Evolutionary conservation across 2,113 vertebrate genomes (phyloP), one percentile per base, ranked within the genome.

Genomic region (Nibea albiflora): DNA sequence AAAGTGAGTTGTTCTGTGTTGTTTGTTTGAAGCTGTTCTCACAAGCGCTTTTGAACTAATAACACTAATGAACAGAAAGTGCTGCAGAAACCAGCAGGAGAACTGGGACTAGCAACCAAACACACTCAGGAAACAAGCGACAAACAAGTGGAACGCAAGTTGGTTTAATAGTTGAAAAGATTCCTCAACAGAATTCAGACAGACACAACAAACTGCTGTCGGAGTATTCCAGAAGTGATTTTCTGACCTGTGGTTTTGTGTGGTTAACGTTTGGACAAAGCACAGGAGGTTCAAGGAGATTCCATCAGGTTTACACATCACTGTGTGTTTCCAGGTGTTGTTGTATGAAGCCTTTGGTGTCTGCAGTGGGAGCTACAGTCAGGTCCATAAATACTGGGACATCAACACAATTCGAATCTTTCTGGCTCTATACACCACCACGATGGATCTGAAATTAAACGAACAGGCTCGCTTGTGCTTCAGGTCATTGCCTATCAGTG

Each of bases 11-110:
- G 54, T 54, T 78, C 66, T 75, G 19, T 81, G 62, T 83, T 77
- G 73, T 53, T 76, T 68, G 70, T 90, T 89, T 88, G 88, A 87
- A 88, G 81, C 35, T 64, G 14, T 81, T 85, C 52, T 80, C 66
- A 71, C 64, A 57, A 77, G 58, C 11, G 20, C 11, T 86, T 90
- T 89, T 90, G 76, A 92, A 85, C 66, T 69, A 83, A 35, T 81
- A 85, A 81, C 49, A 42, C 60, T 74, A 92, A 90, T 80, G 53
- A 93, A 88, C 2, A 56, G 61, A 85, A 81, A 52, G 20, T 47
- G 35, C 71, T 56, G 66, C 53, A 58, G 20, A 63, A 78, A 53
- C 14, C 54, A 49, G 71, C 49, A 70, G 78, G 60, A 61, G 24
- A 65, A 56, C 35, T 31, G 57, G n/a, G 11, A 64, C n/a, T n/a